phyloP scores from a whole-genome alignment of 2,113 vertebrate species.

The Aegotheles bennettii region DNA sequence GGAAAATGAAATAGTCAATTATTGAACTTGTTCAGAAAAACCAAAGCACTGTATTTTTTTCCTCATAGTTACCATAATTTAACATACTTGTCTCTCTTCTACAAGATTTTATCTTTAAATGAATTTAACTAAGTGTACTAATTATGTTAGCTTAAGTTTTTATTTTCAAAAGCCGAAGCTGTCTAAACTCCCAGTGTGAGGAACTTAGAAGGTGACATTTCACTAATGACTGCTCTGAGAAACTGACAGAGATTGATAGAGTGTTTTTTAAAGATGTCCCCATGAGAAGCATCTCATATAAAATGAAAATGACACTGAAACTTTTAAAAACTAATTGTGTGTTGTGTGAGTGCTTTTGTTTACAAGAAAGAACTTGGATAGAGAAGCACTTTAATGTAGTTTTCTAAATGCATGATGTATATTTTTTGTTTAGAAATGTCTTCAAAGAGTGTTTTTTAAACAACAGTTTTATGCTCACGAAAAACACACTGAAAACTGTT shows the following conservation, averaged over 20 bases:
- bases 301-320: slow-evolving; percentile 57
- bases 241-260: slow-evolving; percentile 73
- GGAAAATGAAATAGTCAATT: not conserved
- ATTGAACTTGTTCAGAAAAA: not conserved
- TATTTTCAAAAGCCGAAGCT: slow-evolving; percentile 46
- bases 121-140: slow-evolving; percentile 22
- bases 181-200: slow-evolving; percentile 35
- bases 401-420: not conserved
- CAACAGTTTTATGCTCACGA: not conserved
- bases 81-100: not conserved
- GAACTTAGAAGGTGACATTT: slow-evolving; percentile 74
- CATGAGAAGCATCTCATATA: slow-evolving; percentile 18
- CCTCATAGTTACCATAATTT: not conserved
- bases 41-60: not conserved
- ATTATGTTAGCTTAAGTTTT: slow-evolving; percentile 37
- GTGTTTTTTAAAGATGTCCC: slow-evolving; percentile 49
- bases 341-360: not conserved
- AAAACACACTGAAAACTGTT: not conserved
- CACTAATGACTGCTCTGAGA: slow-evolving; percentile 66
- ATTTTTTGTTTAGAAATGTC: not conserved
- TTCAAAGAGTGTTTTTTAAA: not conserved
- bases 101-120: not conserved
- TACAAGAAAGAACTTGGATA: not conserved
- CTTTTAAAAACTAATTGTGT: not conserved
- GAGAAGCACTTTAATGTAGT: not conserved